phyloP scores from a whole-genome alignment of 1,140 invertebrate species.

The Atta texana region DNA sequence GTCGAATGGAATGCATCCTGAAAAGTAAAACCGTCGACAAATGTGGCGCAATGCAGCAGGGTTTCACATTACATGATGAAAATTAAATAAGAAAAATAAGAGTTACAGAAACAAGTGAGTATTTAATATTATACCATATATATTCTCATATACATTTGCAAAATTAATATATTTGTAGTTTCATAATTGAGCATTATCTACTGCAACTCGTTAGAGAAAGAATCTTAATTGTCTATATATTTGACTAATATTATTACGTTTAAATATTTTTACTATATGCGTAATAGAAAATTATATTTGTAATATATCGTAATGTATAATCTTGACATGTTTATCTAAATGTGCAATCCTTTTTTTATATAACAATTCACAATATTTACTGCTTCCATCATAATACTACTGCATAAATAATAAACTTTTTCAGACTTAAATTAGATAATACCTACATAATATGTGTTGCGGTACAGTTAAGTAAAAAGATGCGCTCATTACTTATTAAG shows the following conservation, averaged over 20 bases:
- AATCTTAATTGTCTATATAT: background rate
- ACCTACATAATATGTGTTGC: background rate
- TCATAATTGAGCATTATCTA: too few species aligned
- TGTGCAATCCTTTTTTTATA: background rate
- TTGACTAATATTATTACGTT: slow-evolving; percentile 21
- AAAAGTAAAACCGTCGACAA: slow-evolving; percentile 34
- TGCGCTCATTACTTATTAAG: background rate
- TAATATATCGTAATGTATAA: background rate
- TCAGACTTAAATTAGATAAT: background rate
- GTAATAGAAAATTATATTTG: background rate
- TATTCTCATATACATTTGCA: too few species aligned
- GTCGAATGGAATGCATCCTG: slow-evolving; percentile 24
- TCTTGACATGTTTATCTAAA: background rate
- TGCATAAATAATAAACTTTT: slow-evolving; percentile 13
- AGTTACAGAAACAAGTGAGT: background rate
- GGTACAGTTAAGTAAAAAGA: background rate
- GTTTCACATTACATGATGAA: slow-evolving; percentile 25
- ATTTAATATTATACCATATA: background rate
- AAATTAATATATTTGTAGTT: too few species aligned
- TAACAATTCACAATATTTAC: background rate
- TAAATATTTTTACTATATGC: background rate
- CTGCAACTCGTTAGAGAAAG: too few species aligned
- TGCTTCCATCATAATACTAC: background rate
- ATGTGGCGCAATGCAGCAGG: slow-evolving; percentile 16
- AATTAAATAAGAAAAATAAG: background rate